Evolutionary conservation across 2,888 invertebrate genomes (phyloP), one percentile per base, ranked within the genome.

Genomic region (Cylindroiulus punctatus): DNA sequence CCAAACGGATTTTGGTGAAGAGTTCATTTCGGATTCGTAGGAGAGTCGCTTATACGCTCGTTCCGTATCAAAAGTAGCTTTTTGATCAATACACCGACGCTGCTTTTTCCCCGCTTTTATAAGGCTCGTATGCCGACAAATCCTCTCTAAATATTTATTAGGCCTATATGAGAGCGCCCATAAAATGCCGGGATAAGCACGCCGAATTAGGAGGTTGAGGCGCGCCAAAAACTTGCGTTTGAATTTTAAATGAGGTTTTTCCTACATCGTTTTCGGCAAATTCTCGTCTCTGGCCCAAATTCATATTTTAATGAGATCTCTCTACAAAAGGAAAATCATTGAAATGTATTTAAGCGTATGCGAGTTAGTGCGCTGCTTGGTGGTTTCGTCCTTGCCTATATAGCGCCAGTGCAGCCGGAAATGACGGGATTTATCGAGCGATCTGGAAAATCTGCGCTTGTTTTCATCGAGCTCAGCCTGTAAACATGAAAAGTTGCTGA

Each of bases 91-190:
- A 65, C n/a, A n/a, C 22, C 57, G 22, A 22, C n/a, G 57, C 22
- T 5, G 22, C 22, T 65, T 65, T 65, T 65, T 65, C 10, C n/a
- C n/a, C 57, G 22, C 57, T n/a, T 65, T 22, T 65, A 65, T 22
- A 65, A 47, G 2, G 12, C 22, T 8, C 12, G 57, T 65, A 22
- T 22, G 22, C 22, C 57, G 57, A 57, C 57, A 65, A 65, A 65
- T 65, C 22, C 57, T 22, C 57, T 65, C 57, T 65, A 65, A 65
- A 65, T 65, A 65, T 65, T 65, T 65, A 65, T 65, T 65, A 65
- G 57, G 8, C 57, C 22, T 65, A 65, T 65, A 65, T 22, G 22
- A 22, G 57, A 22, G 22, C 57, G 22, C 57, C 10, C 57, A 65
- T 65, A 65, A 65, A 65, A 65, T 65, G 57, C 22, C 22, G 2